Base-by-base conservation (phyloP, 2,113 vertebrate species). In the Mormyrus iriodes region DNA sequence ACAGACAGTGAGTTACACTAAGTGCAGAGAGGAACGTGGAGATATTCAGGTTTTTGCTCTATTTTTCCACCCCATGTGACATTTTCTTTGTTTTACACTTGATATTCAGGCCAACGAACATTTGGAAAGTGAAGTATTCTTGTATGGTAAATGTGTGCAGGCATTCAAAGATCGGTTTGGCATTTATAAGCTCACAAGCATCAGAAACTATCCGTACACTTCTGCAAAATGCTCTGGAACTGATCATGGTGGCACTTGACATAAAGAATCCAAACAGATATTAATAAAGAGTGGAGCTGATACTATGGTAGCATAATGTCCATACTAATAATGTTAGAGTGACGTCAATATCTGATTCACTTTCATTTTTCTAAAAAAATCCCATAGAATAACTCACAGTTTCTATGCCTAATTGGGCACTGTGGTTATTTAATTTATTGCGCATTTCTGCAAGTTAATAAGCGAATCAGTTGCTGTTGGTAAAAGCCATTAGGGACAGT, bases 401-500 rank as follows among this genome's bases (percentile, higher is more conserved):
- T 17, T 53, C 24, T 90, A 17, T 51, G 42, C 1, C 85, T 73
- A 85, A 86, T 85, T 83, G 44, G 21, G 85, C 65, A 27, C 61
- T 44, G 48, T 21, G 21, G 79, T 90, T 88, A 90, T 91, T 85
- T 85, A 48, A 90, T 31, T 88, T 73, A 76, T 35, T 88, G 21
- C 39, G 31, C 46, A 51, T 49, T 76, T 76, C 31, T 49, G 44
- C n/a, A 88, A 73, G 65, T 76, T 51, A 88, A 49, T 42, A 88
- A 76, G 27, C 44, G 31, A 76, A 88, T 76, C 65, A 65, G 24
- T 86, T 53, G 24, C 85, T 86, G 85, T 55, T 39, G 51, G 49
- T 86, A 19, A 53, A 55, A 86, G 13, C 49, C 51, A 86, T 53
- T 86, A 86, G 85, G 51, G 48, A 19, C 27, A 53, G 85, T 44